Conservation (phyloP, 1,140 invertebrate genomes). For the Apis laboriosa region DNA sequence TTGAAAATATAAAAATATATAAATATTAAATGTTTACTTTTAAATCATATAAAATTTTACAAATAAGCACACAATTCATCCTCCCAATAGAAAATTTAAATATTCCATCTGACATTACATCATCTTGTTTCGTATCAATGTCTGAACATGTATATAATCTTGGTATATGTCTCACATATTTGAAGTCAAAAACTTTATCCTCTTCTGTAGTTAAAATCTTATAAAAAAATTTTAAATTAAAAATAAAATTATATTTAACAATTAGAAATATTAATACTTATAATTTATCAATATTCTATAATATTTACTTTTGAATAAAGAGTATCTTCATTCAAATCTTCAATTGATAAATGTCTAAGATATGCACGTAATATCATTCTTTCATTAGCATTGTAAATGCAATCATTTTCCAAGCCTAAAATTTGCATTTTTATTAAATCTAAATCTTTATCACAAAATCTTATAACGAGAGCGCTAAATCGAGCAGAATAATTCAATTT, state of each 20-base stretch:
- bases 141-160: slow-evolving; percentile 81
- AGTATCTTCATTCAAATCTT: slow-evolving; percentile 89
- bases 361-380: slow-evolving; percentile 87
- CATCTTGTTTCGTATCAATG: slow-evolving; percentile 79
- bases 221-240: slow-evolving; percentile 47
- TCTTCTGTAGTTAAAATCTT: slow-evolving; percentile 87
- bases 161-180: slow-evolving; percentile 87
- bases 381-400: slow-evolving; percentile 90
- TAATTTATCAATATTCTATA: too few species aligned
- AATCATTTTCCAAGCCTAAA: slow-evolving; percentile 87
- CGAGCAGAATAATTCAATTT: slow-evolving; percentile 89
- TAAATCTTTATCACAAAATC: slow-evolving; percentile 86
- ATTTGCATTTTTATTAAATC: slow-evolving; percentile 86
- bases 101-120: slow-evolving; percentile 85
- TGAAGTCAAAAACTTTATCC: slow-evolving; percentile 89
- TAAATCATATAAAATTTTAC: slow-evolving; percentile 87
- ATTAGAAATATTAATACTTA: too few species aligned
- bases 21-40: slow-evolving; percentile 78
- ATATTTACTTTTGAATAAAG: slow-evolving; percentile 87
- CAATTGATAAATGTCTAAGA: slow-evolving; percentile 85
- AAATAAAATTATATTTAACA: not conserved
- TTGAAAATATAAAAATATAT: not conserved
- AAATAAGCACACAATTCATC: slow-evolving; percentile 87
- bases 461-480: slow-evolving; percentile 83
- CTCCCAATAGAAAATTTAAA: slow-evolving; percentile 87